Conservation (phyloP, 37 sponge, comb jelly and placozoan genomes). For the Cladorhizidae sp. region DNA sequence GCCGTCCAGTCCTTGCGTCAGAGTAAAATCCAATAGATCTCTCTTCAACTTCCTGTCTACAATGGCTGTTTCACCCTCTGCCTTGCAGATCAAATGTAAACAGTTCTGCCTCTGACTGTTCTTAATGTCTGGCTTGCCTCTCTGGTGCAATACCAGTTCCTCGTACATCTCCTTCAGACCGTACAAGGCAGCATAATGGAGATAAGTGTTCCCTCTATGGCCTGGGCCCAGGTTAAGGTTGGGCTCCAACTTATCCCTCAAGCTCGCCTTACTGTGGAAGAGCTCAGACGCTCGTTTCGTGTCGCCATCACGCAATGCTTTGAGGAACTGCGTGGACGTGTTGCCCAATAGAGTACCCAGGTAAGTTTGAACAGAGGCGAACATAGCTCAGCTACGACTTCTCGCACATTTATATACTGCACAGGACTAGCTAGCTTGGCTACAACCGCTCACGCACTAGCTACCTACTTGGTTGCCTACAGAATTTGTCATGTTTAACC, state of each 20-base stretch:
- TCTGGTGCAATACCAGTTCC: constrained; percentile 12
- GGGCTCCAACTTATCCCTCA: constrained; percentile 28
- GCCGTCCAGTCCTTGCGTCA: constrained; percentile 1
- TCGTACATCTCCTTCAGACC: constrained; percentile 37
- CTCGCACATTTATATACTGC: too few species aligned
- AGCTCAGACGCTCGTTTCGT: constrained; percentile 6
- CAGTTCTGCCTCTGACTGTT: constrained; percentile 42
- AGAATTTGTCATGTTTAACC: too few species aligned
- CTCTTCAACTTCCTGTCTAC: not conserved
- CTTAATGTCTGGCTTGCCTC: constrained; percentile 26
- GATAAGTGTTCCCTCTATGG: constrained; percentile 20
- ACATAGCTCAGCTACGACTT: too few species aligned
- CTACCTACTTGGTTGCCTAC: too few species aligned
- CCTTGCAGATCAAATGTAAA: constrained; percentile 63
- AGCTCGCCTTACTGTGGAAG: constrained; percentile 26
- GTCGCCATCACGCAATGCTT: constrained; percentile 38
- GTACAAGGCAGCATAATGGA: constrained; percentile 56
- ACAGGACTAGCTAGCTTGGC: too few species aligned
- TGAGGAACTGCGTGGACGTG: constrained; percentile 19
- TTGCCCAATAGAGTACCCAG: constrained; percentile 33
- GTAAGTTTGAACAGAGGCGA: not conserved
- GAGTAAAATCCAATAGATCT: constrained; percentile 14
- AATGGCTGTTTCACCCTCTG: not conserved
- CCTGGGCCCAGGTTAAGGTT: constrained; percentile 35
- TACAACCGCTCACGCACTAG: too few species aligned